Evolutionary conservation across 1,140 invertebrate genomes (phyloP), one percentile per base, ranked within the genome.

Genomic region (Bombus haemorrhoidalis): DNA sequence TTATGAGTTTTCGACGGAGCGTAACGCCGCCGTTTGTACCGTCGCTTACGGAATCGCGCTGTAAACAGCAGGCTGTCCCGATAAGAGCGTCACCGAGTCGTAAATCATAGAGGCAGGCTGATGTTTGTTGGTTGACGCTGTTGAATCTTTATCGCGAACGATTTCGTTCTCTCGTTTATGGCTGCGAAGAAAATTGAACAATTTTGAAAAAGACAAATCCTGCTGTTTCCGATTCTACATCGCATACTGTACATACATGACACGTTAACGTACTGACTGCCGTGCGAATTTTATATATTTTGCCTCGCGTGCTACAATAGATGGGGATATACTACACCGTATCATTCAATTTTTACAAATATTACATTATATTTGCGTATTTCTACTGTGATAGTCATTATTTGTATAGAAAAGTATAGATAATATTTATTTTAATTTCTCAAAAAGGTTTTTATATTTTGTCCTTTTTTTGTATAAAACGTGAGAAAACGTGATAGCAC

Each of bases 1-100:
- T 91, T 91, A 91, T 64, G 81, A 86, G 87, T 91, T 81, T 90
- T 88, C 80, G 59, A 57, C 86, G 69, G 34, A 77, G 69, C 83
- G 74, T 69, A 82, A 83, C 82, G 59, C 41, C 32, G 13, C 10
- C 77, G 43, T n/a, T 41, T 43, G 25, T 18, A 12, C 18, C 64
- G n/a, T 47, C 71, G 76, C 53, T 53, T 43, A 47, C 77, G 47
- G 34, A 68, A 68, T 83, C 87, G 75, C 15, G 80, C 37, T 71
- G 69, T 82, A 84, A 84, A 87, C 83, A 76, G 74, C 47, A 15
- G 6, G 4, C 57, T 74, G 39, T 79, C 47, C 72, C 81, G 86
- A 85, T 85, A 87, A 78, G 75, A 28, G 47, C 28, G 22, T 18
- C 78, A 59, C 5, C 37, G n/a, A 43, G 53, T 72, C 79, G 53